Conservation (phyloP, 1,140 invertebrate species). For the Aricia agestis region DNA sequence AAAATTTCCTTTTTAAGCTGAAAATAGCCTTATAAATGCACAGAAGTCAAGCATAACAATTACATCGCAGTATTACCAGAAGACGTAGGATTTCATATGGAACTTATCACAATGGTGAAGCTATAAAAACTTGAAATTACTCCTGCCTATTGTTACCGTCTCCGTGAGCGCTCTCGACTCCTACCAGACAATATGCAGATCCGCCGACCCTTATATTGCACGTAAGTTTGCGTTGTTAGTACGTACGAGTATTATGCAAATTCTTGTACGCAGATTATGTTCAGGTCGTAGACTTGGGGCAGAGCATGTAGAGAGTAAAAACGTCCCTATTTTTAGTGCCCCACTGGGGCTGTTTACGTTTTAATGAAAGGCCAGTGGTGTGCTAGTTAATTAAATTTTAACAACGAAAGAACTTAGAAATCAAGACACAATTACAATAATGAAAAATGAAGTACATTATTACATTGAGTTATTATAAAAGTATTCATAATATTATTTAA, state of each 20-base stretch:
- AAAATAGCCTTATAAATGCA: not conserved
- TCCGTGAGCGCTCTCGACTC: conserved; percentile 45
- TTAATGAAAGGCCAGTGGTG: too few relatives aligned
- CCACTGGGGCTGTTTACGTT: too few relatives aligned
- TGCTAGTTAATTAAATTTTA: too few relatives aligned
- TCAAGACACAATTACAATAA: too few relatives aligned
- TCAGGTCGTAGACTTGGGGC: not conserved
- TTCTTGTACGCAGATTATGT: not conserved
- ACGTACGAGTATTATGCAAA: conserved; percentile 9
- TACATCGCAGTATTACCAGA: not conserved
- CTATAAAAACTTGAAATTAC: conserved; percentile 68
- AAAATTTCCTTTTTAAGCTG: too few relatives aligned
- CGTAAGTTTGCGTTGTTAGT: conserved; percentile 4
- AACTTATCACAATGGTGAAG: conserved; percentile 31
- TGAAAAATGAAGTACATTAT: too few relatives aligned
- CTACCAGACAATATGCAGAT: conserved; percentile 61
- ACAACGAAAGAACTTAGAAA: too few relatives aligned
- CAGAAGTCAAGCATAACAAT: not conserved
- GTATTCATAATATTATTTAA: too few relatives aligned
- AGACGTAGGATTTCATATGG: conserved; percentile 12
- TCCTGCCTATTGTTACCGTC: conserved; percentile 52
- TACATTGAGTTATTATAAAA: too few relatives aligned
- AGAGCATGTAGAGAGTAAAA: too few relatives aligned
- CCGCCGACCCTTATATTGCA: conserved; percentile 38
- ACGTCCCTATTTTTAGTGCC: too few relatives aligned